Percentiles rank a stretch among this genome's conserved stretches.
These are phyloP conservation scores for Cyanoliseus patagonus DNA, from an alignment of 2,113 vertebrate genomes.

Conservation along the genomic window DNA sequence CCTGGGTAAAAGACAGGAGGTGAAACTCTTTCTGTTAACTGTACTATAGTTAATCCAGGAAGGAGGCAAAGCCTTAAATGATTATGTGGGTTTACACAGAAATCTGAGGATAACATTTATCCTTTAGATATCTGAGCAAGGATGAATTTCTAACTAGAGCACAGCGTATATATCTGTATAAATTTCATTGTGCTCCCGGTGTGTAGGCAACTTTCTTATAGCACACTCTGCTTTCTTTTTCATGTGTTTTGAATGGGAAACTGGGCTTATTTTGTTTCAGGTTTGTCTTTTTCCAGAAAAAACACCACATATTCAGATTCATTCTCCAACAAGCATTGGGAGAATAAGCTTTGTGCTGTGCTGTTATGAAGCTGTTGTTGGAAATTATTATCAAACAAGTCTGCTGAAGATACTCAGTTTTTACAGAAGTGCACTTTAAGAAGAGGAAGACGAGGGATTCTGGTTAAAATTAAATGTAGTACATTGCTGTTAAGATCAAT, in stretches of 20 bases:
- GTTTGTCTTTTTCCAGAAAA: slow-evolving; percentile 39
- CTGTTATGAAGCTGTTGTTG: slow-evolving; percentile 21
- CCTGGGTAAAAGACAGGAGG: background rate
- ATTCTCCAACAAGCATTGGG: background rate
- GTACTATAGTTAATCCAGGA: slow-evolving; percentile 44
- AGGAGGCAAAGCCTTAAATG: slow-evolving; percentile 68
- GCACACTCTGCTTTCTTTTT: background rate
- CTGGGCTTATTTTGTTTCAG: background rate
- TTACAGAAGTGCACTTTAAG: slow-evolving; percentile 70
- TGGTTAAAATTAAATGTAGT: background rate
- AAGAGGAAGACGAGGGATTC: background rate
- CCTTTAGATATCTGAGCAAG: slow-evolving; percentile 46
- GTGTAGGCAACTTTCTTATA: slow-evolving; percentile 16
- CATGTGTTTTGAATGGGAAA: slow-evolving; percentile 44
- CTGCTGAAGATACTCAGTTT: slow-evolving; percentile 8
- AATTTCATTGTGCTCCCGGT: slow-evolving; percentile 18
- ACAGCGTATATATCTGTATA: slow-evolving; percentile 11
- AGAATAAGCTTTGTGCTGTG: slow-evolving; percentile 28
- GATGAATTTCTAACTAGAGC: slow-evolving; percentile 25
- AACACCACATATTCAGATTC: slow-evolving; percentile 30
- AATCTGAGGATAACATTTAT: slow-evolving; percentile 68
- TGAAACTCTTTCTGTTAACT: slow-evolving; percentile 32
- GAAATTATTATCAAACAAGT: background rate
- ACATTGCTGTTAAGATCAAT: background rate
- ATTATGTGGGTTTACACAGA: slow-evolving; percentile 55